Percentiles rank a stretch among this genome's conserved stretches.
These are phyloP conservation scores for Salvator merianae DNA, from an alignment of 2,113 vertebrate genomes.

Conservation along the genomic window DNA sequence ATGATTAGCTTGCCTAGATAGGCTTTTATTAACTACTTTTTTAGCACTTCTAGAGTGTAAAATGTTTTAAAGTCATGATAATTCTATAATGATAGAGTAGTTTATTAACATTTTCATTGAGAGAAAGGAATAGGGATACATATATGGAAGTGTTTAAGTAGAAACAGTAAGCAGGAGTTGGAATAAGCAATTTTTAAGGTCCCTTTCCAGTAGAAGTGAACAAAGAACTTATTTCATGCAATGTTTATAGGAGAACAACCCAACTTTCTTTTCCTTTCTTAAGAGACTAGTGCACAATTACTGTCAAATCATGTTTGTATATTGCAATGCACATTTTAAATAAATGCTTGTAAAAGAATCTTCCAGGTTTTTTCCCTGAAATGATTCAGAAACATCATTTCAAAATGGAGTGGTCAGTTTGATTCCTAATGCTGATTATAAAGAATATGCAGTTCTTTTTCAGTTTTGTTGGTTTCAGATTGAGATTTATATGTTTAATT, in stretches of 20 bases:
- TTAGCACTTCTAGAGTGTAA: background rate
- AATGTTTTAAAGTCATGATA: background rate
- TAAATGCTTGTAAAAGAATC: too few species aligned
- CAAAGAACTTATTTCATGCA: too few species aligned
- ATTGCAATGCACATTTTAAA: too few species aligned
- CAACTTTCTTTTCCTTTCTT: too few species aligned
- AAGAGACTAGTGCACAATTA: too few species aligned
- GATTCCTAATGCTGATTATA: background rate
- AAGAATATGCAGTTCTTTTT: background rate
- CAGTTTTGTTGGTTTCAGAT: background rate
- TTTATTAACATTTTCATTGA: background rate
- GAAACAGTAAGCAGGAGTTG: background rate
- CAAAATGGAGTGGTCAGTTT: background rate
- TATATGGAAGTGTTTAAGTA: background rate
- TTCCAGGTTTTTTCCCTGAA: background rate
- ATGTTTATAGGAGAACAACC: too few species aligned
- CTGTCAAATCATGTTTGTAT: too few species aligned
- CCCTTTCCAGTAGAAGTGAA: too few species aligned
- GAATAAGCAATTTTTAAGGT: too few species aligned
- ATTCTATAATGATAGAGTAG: background rate
- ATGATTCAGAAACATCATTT: background rate
- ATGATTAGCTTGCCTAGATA: background rate
- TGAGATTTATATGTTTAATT: background rate
- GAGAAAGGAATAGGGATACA: background rate
- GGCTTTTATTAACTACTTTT: background rate